phyloP scores from a whole-genome alignment of 2,888 invertebrate species.

The Vandiemenella viatica region DNA sequence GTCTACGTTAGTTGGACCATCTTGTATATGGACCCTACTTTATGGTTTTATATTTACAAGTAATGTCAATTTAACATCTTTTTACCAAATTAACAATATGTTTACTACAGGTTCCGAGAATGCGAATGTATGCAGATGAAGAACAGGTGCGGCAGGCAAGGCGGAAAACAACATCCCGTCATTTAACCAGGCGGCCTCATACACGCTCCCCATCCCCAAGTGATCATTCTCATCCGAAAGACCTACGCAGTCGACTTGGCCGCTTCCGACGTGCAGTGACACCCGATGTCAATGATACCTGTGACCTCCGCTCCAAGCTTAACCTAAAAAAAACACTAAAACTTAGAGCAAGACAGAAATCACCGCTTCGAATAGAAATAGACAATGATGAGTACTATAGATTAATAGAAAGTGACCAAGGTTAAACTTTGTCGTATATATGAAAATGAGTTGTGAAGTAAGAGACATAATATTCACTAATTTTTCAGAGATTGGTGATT shows the following conservation, averaged over 20 bases:
- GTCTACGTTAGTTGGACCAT: too few species aligned
- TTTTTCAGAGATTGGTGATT: too few species aligned
- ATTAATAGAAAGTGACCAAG: constrained; percentile 16
- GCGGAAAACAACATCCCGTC: constrained; percentile 19
- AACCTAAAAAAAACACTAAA: constrained; percentile 13
- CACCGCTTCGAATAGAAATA: constrained; percentile 20
- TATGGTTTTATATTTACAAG: too few species aligned
- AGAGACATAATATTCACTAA: too few species aligned
- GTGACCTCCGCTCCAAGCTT: constrained; percentile 17
- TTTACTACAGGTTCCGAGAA: constrained; percentile 54
- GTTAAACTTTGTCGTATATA: too few species aligned
- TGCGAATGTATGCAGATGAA: constrained; percentile 83
- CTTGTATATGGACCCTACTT: too few species aligned
- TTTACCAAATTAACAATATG: too few species aligned
- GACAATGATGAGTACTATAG: constrained; percentile 21
- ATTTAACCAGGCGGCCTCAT: not conserved
- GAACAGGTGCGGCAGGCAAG: constrained; percentile 48
- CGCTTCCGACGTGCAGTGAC: not conserved
- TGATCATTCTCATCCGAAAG: not conserved
- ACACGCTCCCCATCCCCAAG: not conserved
- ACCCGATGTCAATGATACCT: not conserved
- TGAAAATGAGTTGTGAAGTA: too few species aligned
- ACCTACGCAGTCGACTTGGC: constrained; percentile 7
- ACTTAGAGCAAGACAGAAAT: constrained; percentile 11
- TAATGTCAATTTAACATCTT: too few species aligned